Conservation (phyloP, 2,797 vertebrate genomes). For the Sebastes itinus region DNA sequence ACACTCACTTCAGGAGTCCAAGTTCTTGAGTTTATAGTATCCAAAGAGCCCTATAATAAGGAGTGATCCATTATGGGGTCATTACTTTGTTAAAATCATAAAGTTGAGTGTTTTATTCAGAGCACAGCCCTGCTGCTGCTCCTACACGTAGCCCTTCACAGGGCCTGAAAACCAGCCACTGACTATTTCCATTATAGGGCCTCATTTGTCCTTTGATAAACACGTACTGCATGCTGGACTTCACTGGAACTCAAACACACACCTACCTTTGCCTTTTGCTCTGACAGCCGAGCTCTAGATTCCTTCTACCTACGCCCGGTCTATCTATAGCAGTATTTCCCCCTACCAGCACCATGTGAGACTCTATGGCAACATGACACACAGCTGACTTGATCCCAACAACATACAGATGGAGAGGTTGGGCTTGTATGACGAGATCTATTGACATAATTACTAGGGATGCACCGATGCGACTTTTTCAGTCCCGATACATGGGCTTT, state of each 20-base stretch:
- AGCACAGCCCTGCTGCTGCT: neutral
- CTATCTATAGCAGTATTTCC: conserved; percentile 68
- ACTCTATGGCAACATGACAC: neutral
- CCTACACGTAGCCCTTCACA: neutral
- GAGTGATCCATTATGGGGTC: neutral
- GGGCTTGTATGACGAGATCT: too few species aligned
- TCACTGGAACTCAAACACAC: neutral
- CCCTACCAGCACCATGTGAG: conserved; percentile 44
- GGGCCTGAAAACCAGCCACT: neutral
- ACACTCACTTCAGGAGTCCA: neutral
- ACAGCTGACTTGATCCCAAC: neutral
- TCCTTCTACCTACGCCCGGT: conserved; percentile 58
- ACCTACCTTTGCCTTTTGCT: conserved; percentile 5
- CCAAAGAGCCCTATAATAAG: neutral
- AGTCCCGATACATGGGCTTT: rapidly evolving
- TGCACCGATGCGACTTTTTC: too few species aligned
- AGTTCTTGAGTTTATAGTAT: neutral
- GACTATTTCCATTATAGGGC: neutral
- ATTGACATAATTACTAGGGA: too few species aligned
- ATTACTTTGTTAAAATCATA: neutral
- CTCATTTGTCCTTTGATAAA: neutral
- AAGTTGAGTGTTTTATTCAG: neutral
- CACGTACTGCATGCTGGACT: neutral
- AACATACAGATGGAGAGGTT: neutral
- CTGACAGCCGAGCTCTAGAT: conserved; percentile 53